phyloP scores from a whole-genome alignment of 2,888 invertebrate genomes.

The Plebejus anna region DNA sequence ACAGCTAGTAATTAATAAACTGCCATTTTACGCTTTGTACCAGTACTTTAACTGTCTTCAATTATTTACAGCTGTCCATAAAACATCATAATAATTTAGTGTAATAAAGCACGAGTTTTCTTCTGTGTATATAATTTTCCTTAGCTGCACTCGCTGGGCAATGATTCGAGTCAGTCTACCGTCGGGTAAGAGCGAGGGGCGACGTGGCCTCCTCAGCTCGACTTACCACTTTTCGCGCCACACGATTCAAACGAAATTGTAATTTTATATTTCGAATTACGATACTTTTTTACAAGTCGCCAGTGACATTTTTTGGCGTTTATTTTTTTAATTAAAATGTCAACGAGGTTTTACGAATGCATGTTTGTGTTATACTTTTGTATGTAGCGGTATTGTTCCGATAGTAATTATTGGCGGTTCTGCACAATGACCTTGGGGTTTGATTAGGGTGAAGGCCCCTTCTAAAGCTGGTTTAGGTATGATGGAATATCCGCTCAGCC shows the following conservation, averaged over 20 bases:
- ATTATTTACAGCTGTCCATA: neutral
- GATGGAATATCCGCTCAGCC: conserved; percentile 45
- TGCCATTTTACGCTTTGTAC: neutral
- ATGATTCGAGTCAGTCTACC: conserved; percentile 48
- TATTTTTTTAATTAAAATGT: neutral
- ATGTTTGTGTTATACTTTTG: neutral
- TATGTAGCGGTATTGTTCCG: neutral
- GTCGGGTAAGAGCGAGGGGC: conserved; percentile 53
- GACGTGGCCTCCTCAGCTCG: conserved; percentile 49
- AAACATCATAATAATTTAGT: neutral
- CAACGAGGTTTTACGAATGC: neutral
- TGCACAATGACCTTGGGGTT: conserved; percentile 31
- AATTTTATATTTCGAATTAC: conserved; percentile 19
- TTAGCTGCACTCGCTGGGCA: conserved; percentile 9
- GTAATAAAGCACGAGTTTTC: conserved; percentile 2
- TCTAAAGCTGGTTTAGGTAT: conserved; percentile 41
- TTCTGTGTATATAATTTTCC: conserved; percentile 10
- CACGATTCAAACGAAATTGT: conserved; percentile 30
- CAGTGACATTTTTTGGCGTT: neutral
- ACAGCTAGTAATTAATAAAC: neutral
- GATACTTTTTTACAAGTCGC: neutral
- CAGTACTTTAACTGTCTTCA: neutral
- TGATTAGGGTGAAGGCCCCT: conserved; percentile 37
- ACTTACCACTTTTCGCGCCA: conserved; percentile 49
- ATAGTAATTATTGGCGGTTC: neutral